Evolutionary conservation across 2,797 vertebrate genomes (phyloP).

Genomic region (Sciurus vulgaris): DNA sequence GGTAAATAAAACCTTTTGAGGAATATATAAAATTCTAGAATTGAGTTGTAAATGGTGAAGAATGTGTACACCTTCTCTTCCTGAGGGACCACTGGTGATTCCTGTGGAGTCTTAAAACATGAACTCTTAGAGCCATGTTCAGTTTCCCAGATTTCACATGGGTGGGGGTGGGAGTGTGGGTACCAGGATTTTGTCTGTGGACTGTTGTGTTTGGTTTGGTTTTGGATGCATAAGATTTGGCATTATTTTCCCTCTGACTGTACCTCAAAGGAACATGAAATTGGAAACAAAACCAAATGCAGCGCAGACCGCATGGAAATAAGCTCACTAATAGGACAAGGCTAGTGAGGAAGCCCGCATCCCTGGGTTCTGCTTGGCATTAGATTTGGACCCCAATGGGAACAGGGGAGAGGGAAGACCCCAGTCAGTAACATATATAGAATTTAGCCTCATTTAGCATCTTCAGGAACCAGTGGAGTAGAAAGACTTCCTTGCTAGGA

Average conservation of each 20-base stretch:
- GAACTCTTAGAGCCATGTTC: slow-evolving; percentile 85
- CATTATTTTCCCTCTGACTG: slow-evolving; percentile 65
- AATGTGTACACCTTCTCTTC: slow-evolving; percentile 30
- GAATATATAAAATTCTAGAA: background rate
- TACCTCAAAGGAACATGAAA: slow-evolving; percentile 62
- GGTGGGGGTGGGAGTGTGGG: background rate
- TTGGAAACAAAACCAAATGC: slow-evolving; percentile 77
- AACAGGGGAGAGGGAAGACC: slow-evolving; percentile 20
- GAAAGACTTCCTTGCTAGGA: slow-evolving; percentile 78
- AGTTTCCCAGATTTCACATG: slow-evolving; percentile 79
- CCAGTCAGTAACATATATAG: background rate
- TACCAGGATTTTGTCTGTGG: slow-evolving; percentile 70
- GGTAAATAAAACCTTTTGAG: slow-evolving; percentile 45
- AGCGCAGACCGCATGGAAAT: slow-evolving; percentile 58
- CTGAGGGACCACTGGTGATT: background rate
- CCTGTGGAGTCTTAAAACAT: background rate
- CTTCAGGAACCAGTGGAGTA: background rate
- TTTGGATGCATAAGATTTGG: slow-evolving; percentile 71
- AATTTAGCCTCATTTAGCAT: background rate
- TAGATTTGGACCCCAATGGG: slow-evolving; percentile 41
- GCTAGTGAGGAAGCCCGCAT: slow-evolving; percentile 65
- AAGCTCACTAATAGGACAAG: slow-evolving; percentile 36
- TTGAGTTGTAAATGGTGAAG: background rate
- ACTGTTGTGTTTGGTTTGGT: slow-evolving; percentile 76
- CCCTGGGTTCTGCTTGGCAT: slow-evolving; percentile 70